Base-by-base conservation (phyloP, 1,140 invertebrate genomes). In the Chlorops oryzae region DNA sequence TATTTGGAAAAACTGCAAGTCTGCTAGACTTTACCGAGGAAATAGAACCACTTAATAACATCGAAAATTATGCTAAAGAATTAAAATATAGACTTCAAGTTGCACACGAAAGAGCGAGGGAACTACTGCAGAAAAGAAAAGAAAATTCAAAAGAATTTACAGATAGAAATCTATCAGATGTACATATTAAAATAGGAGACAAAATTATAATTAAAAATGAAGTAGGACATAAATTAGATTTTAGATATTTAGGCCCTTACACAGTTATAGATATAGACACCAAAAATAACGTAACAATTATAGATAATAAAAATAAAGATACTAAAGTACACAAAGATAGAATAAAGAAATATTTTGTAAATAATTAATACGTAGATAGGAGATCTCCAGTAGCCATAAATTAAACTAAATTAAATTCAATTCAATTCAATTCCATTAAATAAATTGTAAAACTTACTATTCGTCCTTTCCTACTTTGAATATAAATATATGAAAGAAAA, bases 61-160 rank as follows among this genome's bases (percentile, higher is more conserved):
- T 20, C 20, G 37, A 40, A 9, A 12, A 22, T 20, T 50, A 42
- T 42, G 22, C 25, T 50, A 51, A 48, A 50, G 43, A 44, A 44
- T 10, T 18, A 6, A 21, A 54, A 50, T 23, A 51, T 21, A 22
- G 28, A 32, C 20, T 50, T 21, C 51, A 23, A 41, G 28, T 23
- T 12, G 27, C 51, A 27, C 12, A 13, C 5, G 34, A 15, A 39
- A 38, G 3, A 15, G 20, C 12, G 4, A 52, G 47, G 4, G 2
- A 43, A 41, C 5, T 32, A 9, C 7, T 32, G 13, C 6, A 38
- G 18, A 38, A 38, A 38, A 15, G 5, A 37, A 32, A 32, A 32
- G n/a, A 7, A n/a, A n/a, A n/a, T n/a, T n/a, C n/a, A n/a, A n/a
- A n/a, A n/a, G n/a, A n/a, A n/a, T n/a, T n/a, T n/a, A 7, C n/a